Percentiles rank a stretch among this genome's conserved stretches.
These are phyloP conservation scores for Eristalis intricaria DNA, from an alignment of 2,888 invertebrate genomes.

Conservation along the genomic window DNA sequence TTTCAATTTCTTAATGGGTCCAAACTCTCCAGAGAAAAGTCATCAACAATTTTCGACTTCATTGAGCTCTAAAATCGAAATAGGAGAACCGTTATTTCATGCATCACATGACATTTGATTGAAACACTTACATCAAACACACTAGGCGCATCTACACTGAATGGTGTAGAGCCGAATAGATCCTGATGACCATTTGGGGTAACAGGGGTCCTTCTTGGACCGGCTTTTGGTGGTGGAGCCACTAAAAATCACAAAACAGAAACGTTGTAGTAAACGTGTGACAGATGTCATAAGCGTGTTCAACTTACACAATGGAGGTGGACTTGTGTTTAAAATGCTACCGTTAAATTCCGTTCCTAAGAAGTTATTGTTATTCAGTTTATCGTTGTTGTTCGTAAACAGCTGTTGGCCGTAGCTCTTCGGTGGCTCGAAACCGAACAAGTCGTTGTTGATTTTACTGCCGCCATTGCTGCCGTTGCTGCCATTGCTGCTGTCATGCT, in stretches of 20 bases:
- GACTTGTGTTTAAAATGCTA: constrained; percentile 77
- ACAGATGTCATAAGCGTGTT: background rate
- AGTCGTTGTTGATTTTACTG: constrained; percentile 78
- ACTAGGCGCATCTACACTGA: constrained; percentile 81
- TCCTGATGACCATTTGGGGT: constrained; percentile 84
- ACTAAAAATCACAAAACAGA: constrained; percentile 83
- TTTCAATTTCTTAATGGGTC: constrained; percentile 91
- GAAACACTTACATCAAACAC: constrained; percentile 79
- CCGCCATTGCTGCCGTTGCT: constrained; percentile 76
- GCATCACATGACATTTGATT: background rate
- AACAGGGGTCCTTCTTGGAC: constrained; percentile 81
- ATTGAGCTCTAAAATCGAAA: constrained; percentile 89
- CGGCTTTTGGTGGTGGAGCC: constrained; percentile 93
- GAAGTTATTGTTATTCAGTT: constrained; percentile 73
- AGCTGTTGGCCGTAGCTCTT: constrained; percentile 81
- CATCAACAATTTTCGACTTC: constrained; percentile 84
- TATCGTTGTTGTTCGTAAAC: constrained; percentile 81
- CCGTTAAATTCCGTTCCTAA: constrained; percentile 78
- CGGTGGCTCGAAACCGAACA: constrained; percentile 81
- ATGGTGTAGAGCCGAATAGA: constrained; percentile 91
- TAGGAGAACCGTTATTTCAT: constrained; percentile 37
- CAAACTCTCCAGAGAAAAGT: constrained; percentile 96
- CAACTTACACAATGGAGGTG: constrained; percentile 88
- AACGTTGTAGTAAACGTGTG: constrained; percentile 8
- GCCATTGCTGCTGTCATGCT: constrained; percentile 82